Conservation (phyloP, 1,140 invertebrate species). For the Zaprionus nigranus region DNA sequence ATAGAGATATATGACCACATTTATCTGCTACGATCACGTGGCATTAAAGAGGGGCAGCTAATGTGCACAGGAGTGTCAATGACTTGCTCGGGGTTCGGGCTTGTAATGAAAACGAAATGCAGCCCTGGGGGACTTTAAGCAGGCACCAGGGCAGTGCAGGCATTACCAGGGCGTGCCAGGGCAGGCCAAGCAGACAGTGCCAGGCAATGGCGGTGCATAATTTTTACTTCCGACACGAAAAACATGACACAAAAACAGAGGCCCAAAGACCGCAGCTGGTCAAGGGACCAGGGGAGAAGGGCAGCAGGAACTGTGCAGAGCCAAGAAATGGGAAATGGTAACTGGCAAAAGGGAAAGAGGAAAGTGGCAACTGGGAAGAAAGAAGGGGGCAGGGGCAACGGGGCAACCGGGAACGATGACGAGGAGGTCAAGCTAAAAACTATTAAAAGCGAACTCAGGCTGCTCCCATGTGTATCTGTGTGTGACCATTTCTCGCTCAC, state of each 20-base stretch:
- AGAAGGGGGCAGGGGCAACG: slow-evolving; percentile 8
- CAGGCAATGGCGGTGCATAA: slow-evolving; percentile 63
- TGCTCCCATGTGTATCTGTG: slow-evolving; percentile 75
- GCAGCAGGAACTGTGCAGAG: slow-evolving; percentile 47
- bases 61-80: slow-evolving; percentile 76
- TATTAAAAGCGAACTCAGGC: slow-evolving; percentile 72
- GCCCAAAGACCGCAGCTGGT: slow-evolving; percentile 54
- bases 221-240: slow-evolving; percentile 79
- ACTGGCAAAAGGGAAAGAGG: slow-evolving; percentile 2
- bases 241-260: slow-evolving; percentile 64
- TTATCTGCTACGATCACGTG: background rate
- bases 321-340: slow-evolving; percentile 12
- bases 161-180: slow-evolving; percentile 61
- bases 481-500: slow-evolving; percentile 72
- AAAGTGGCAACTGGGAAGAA: slow-evolving; percentile 6
- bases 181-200: slow-evolving; percentile 48
- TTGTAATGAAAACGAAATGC: slow-evolving; percentile 77
- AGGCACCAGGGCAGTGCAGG: slow-evolving; percentile 70
- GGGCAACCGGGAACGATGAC: slow-evolving; percentile 57
- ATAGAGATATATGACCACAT: background rate
- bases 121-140: slow-evolving; percentile 60
- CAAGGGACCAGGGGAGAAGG: background rate
- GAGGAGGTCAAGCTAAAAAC: slow-evolving; percentile 79
- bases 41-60: slow-evolving; percentile 12
- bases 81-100: slow-evolving; percentile 68